Base-by-base conservation (phyloP, 1,140 invertebrate genomes). In the Drosophila jambulina region DNA sequence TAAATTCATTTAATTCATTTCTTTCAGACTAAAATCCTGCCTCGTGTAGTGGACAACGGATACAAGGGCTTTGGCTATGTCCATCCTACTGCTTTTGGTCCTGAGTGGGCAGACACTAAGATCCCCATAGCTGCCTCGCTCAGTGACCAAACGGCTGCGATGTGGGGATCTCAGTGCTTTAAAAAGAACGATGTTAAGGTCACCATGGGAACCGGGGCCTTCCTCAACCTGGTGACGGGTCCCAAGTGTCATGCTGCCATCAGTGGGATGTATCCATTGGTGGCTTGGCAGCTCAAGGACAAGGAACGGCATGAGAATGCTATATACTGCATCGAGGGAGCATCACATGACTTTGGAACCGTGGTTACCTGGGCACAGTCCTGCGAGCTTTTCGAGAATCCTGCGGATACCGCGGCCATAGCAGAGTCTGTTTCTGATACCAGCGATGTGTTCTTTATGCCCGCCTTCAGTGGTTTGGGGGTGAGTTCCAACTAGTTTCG, bases 121-220 rank as follows among this genome's bases (percentile, higher is more conserved):
- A 98, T 99, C 65, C 93, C 70, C 27, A 91, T 91, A 59, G 77
- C 77, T 2, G 91, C 80, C 40, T 93, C 93, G 94, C 95, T 97
- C 92, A 96, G 96, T 13, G 96, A 97, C 92, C 96, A 97, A 93
- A 95, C 98, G 46, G 97, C 97, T 0, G 97, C 98, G 2, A 95
- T 98, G 93, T 99, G 98, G 95, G 98, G 98, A 17, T 96, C 97
- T 1, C 96, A 97, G 71, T 98, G 97, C 87, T 98, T 97, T 91
- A 92, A 95, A 1, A 93, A 94, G 4, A 97, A 97, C 17, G 96
- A 98, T 91, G 94, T 98, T 0, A 99, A 99, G 91, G 93, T 98
- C 19, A 99, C 98, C 0, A 94, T 99, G 93, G 99, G 99, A 1
- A 99, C 98, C 0, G 84, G 99, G 0, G 97, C 96, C 2, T 99